These are phyloP conservation scores for Machimus atricapillus DNA, from an alignment of 2,888 invertebrate species.

Conservation along the genomic window DNA sequence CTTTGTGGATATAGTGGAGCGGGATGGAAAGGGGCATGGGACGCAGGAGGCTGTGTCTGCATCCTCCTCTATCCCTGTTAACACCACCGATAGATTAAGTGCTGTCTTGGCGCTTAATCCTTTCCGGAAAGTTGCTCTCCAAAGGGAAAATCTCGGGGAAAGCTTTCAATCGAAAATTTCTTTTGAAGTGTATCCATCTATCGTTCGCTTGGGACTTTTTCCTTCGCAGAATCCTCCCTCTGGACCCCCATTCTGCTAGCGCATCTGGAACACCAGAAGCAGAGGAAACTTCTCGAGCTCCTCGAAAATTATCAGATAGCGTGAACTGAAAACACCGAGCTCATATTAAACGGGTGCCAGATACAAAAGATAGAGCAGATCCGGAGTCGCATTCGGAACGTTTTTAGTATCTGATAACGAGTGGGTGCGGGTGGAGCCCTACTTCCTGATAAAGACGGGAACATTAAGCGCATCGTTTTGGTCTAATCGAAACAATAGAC, in stretches of 20 bases:
- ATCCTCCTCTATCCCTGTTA: conserved; percentile 13
- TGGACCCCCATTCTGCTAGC: not conserved
- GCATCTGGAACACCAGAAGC: not conserved
- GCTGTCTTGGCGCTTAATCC: conserved; percentile 39
- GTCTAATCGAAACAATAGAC: not conserved
- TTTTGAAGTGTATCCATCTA: conserved; percentile 38
- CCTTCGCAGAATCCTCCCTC: not conserved
- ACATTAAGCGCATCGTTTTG: not conserved
- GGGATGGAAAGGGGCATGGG: not conserved
- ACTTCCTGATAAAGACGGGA: not conserved
- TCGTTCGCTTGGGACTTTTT: conserved; percentile 8
- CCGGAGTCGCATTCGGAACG: not conserved
- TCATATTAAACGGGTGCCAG: conserved; percentile 1
- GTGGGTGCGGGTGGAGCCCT: not conserved
- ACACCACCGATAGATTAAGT: conserved; percentile 37
- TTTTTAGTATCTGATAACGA: not conserved
- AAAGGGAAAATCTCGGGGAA: conserved; percentile 33
- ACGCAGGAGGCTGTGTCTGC: not conserved
- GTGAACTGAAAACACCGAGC: conserved; percentile 8
- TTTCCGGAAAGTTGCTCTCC: conserved; percentile 36
- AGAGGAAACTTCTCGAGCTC: not conserved
- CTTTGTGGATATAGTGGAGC: conserved; percentile 7
- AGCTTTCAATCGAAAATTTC: conserved; percentile 24
- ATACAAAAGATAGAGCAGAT: not conserved
- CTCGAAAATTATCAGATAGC: conserved; percentile 23